Base-by-base conservation (phyloP, 2,888 invertebrate species). In the Tubulanus polymorphus region DNA sequence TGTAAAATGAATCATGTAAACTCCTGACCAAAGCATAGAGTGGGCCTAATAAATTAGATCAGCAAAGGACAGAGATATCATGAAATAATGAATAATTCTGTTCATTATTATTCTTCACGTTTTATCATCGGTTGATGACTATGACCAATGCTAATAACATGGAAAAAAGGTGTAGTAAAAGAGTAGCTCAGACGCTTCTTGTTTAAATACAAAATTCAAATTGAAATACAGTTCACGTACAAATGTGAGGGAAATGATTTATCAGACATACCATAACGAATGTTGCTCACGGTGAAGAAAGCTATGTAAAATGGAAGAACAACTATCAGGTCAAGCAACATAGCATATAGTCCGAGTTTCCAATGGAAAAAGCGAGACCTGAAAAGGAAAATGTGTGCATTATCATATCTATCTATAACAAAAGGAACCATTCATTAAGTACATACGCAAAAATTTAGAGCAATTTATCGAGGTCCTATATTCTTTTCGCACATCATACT, bases 271-370 rank as follows among this genome's bases (percentile, higher is more conserved):
- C 81, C 76, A 49, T 81, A 65, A 54, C 88, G 84, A 60, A 94
- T 84, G 81, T 93, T 94, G 75, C 89, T 89, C 68, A 96, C 87
- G 66, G 93, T 89, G 78, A 91, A 94, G 79, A 93, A 95, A 30
- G 91, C 91, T 72, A 97, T 93, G 78, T 96, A 97, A 80, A 95
- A 90, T 55, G 99, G 99, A 80, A 99, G 90, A 45, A 96, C 83
- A 10, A 94, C 91, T 67, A 99, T 94, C 23, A 99, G 88, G 86
- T 95, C 90, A 73, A 95, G 89, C 32, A 99, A 81, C 66, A 99
- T 85, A 51, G 88, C 85, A 71, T 94, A 93, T 2, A 99, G 83
- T 26, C 91, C 93, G 59, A 94, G 81, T 73, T 92, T 91, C 99
- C 99, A 99, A 76, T 94, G 93, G 75, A 93, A 89, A 75, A 89